phyloP scores from a whole-genome alignment of 1,140 invertebrate genomes.

The Hylaeus anthracinus region DNA sequence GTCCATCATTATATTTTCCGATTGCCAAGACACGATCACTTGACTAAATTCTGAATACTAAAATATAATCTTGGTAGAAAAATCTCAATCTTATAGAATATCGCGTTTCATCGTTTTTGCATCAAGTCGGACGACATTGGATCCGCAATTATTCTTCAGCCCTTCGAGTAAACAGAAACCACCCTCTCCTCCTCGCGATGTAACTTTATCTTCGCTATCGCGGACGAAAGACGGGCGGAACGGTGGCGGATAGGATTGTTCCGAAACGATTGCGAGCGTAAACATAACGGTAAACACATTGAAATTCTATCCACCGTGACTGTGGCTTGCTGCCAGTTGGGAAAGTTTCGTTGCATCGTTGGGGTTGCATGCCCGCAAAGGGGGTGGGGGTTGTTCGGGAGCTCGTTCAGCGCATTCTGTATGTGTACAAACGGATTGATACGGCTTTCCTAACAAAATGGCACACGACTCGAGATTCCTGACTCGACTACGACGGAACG shows the following conservation, averaged over 20 bases:
- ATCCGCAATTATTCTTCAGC: neutral
- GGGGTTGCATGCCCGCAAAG: conserved; percentile 26
- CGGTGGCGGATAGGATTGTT: conserved; percentile 38
- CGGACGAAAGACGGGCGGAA: neutral
- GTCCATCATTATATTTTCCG: too few species aligned
- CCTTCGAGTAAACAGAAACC: neutral
- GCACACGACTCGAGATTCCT: conserved; percentile 38
- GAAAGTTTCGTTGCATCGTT: conserved; percentile 58
- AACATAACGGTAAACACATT: conserved; percentile 73
- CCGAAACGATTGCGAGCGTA: conserved; percentile 60
- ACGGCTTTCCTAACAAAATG: conserved; percentile 52
- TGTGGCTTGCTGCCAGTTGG: conserved; percentile 65
- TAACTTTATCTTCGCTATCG: neutral
- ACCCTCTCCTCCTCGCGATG: neutral
- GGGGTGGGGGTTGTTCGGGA: neutral
- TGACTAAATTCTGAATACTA: too few species aligned
- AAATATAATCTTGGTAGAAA: too few species aligned
- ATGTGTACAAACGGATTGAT: conserved; percentile 53
- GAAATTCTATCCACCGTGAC: conserved; percentile 67
- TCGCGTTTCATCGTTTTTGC: too few species aligned
- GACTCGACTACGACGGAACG: conserved; percentile 26
- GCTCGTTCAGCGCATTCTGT: conserved; percentile 23
- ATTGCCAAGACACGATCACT: too few species aligned
- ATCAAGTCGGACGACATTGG: too few species aligned
- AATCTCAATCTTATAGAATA: too few species aligned